These are phyloP conservation scores for Cremastobaeus sp. DNA, from an alignment of 2,888 invertebrate species.

Conservation along the genomic window DNA sequence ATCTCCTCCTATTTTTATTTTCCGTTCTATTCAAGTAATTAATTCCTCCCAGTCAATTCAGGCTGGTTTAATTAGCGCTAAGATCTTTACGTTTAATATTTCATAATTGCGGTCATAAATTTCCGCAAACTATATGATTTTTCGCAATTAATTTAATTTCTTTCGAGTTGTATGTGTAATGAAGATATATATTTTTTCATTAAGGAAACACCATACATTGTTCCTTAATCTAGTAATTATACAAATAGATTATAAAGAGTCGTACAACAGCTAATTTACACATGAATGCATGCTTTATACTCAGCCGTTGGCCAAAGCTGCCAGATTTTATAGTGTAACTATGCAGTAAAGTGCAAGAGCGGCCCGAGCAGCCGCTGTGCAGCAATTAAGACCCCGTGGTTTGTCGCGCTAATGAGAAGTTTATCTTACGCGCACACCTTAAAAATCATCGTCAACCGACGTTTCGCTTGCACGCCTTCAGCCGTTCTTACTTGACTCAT, in stretches of 20 bases:
- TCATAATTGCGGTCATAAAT: too few species aligned
- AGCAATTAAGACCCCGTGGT: constrained; percentile 53
- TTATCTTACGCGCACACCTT: constrained; percentile 65
- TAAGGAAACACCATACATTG: constrained; percentile 3
- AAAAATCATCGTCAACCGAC: constrained; percentile 38
- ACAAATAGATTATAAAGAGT: constrained; percentile 34
- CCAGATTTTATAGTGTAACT: constrained; percentile 37
- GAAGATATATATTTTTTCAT: constrained; percentile 22
- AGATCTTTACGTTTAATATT: neutral
- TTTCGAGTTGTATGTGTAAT: constrained; percentile 1
- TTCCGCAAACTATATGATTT: too few species aligned
- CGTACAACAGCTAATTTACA: constrained; percentile 47
- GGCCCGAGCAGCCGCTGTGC: constrained; percentile 29
- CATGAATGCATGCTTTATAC: constrained; percentile 33
- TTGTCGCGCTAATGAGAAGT: constrained; percentile 70
- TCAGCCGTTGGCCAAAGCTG: constrained; percentile 34
- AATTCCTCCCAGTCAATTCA: neutral
- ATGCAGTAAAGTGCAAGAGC: constrained; percentile 10
- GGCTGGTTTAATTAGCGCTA: neutral
- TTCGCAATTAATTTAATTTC: constrained; percentile 8
- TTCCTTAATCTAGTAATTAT: constrained; percentile 38
- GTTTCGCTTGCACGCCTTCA: constrained; percentile 22
- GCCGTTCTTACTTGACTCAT: constrained; percentile 18
- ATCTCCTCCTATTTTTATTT: constrained; percentile 6
- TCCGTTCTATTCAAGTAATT: neutral